phyloP scores from a whole-genome alignment of 2,888 invertebrate species.

The Pachycephus smyrnensis region DNA sequence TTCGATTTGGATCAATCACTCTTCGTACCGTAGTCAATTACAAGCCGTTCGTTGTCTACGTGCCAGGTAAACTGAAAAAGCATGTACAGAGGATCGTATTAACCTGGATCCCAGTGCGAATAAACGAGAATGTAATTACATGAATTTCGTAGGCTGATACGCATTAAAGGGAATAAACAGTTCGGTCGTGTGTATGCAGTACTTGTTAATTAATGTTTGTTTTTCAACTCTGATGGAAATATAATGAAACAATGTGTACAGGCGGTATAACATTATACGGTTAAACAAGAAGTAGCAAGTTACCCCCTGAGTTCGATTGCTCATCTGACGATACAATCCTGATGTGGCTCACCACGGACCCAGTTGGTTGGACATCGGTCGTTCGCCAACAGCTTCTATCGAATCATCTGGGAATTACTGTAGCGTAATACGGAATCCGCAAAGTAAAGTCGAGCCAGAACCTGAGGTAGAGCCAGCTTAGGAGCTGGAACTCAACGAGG shows the following conservation, averaged over 20 bases:
- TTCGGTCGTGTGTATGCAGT: background rate
- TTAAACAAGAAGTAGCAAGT: background rate
- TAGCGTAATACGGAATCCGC: slow-evolving; percentile 22
- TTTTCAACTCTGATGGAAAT: background rate
- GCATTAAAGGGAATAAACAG: background rate
- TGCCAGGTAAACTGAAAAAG: background rate
- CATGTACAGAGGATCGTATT: background rate
- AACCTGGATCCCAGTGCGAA: background rate
- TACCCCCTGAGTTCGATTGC: background rate
- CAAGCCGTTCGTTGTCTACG: background rate
- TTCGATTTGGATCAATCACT: background rate
- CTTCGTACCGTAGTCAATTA: background rate
- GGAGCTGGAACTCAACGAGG: slow-evolving; percentile 6
- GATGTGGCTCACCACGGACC: background rate
- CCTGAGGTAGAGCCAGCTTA: slow-evolving; percentile 6
- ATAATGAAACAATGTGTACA: background rate
- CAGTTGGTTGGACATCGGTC: background rate
- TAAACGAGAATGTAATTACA: background rate
- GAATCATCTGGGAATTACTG: slow-evolving; percentile 25
- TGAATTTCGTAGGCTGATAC: background rate
- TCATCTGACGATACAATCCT: background rate
- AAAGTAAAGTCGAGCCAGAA: slow-evolving; percentile 11
- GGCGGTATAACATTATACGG: background rate
- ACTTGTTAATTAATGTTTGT: background rate
- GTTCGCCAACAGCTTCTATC: background rate